Evolutionary conservation across 2,888 invertebrate genomes (phyloP).

Genomic region (Rugalucina vietnamica): DNA sequence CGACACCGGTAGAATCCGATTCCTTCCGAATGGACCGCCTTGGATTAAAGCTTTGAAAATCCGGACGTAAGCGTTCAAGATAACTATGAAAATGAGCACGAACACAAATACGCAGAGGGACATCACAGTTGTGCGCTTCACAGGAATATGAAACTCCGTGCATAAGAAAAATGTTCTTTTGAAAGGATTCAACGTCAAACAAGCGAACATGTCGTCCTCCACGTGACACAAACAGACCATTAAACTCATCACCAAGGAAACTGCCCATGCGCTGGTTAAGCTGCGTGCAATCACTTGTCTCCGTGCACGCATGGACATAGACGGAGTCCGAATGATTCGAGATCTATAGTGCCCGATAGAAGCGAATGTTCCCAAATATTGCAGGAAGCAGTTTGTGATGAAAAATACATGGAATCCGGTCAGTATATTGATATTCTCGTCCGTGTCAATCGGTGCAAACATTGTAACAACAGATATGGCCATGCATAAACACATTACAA

Average conservation of each 20-base stretch:
- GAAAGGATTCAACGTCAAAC: slow-evolving; percentile 72
- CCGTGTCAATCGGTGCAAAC: slow-evolving; percentile 49
- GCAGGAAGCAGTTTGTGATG: slow-evolving; percentile 72
- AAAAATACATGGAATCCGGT: slow-evolving; percentile 77
- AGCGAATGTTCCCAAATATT: slow-evolving; percentile 80
- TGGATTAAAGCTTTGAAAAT: slow-evolving; percentile 74
- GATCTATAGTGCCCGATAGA: slow-evolving; percentile 79
- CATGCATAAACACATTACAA: slow-evolving; percentile 74
- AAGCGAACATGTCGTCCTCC: slow-evolving; percentile 59
- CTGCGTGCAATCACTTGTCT: slow-evolving; percentile 75
- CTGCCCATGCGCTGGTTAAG: slow-evolving; percentile 74
- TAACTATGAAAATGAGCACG: slow-evolving; percentile 63
- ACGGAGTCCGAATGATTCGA: slow-evolving; percentile 73
- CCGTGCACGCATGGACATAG: slow-evolving; percentile 68
- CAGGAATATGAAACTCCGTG: slow-evolving; percentile 16
- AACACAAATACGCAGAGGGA: slow-evolving; percentile 67
- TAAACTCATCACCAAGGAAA: slow-evolving; percentile 71
- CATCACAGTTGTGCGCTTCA: slow-evolving; percentile 66
- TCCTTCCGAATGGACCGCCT: slow-evolving; percentile 68
- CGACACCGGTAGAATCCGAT: slow-evolving; percentile 68
- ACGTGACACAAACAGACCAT: slow-evolving; percentile 71
- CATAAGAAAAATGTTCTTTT: slow-evolving; percentile 54
- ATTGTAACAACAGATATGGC: slow-evolving; percentile 70
- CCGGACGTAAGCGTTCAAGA: slow-evolving; percentile 72
- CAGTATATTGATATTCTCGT: slow-evolving; percentile 57